Evolutionary conservation across 2,888 invertebrate genomes (phyloP).

Genomic region (Scaptomyza tumidula): DNA sequence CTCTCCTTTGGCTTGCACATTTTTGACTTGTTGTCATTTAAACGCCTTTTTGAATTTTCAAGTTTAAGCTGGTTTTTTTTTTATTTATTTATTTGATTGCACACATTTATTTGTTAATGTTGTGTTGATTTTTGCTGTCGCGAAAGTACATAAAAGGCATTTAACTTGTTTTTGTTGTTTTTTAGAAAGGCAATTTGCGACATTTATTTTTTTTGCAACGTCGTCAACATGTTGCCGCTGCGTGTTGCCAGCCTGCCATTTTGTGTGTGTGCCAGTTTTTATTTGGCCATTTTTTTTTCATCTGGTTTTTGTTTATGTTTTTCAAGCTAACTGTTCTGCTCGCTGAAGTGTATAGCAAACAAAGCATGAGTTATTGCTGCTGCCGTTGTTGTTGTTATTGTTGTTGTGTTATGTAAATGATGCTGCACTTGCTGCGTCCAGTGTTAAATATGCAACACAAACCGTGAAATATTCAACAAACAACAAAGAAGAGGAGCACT

Average conservation of each 20-base stretch:
- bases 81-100: conserved; percentile 39
- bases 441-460: conserved; percentile 52
- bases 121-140: conserved; percentile 43
- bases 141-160: conserved; percentile 70
- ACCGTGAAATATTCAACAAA: conserved; percentile 54
- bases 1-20: conserved; percentile 5
- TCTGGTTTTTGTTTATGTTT: background rate
- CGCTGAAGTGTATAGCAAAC: conserved; percentile 49
- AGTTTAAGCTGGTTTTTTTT: conserved; percentile 63
- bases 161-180: conserved; percentile 41
- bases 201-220: conserved; percentile 38
- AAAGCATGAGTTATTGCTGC: conserved; percentile 41
- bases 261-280: conserved; percentile 58
- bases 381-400: conserved; percentile 19
- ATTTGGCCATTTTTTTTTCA: conserved; percentile 17
- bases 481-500: background rate
- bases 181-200: conserved; percentile 77
- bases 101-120: conserved; percentile 12
- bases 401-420: conserved; percentile 58
- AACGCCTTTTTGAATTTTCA: conserved; percentile 61
- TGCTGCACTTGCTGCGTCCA: conserved; percentile 34
- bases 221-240: conserved; percentile 36
- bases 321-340: conserved; percentile 38
- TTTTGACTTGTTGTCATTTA: conserved; percentile 43
- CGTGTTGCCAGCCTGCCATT: conserved; percentile 62